Evolutionary conservation across 2,888 invertebrate genomes (phyloP).

Genomic region (Hoplodrina ambigua): DNA sequence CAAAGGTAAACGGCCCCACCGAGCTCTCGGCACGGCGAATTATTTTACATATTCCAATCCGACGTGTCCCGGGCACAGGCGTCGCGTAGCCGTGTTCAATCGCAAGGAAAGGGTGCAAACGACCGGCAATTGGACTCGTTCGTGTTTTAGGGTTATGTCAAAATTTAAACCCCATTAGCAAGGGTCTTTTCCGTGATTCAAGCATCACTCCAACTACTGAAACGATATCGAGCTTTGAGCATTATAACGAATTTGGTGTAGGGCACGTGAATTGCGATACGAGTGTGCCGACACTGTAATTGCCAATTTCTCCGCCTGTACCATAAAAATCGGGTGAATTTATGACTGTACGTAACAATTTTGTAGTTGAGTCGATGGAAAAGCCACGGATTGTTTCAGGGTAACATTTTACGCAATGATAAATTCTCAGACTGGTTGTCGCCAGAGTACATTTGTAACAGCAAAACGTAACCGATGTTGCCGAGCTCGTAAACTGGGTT

Average conservation of each 20-base stretch:
- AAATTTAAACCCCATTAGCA: slow-evolving; percentile 53
- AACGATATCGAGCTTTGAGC: slow-evolving; percentile 40
- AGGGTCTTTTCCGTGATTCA: slow-evolving; percentile 34
- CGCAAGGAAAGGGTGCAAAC: slow-evolving; percentile 62
- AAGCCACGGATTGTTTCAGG: slow-evolving; percentile 36
- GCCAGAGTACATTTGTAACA: slow-evolving; percentile 47
- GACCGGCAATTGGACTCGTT: slow-evolving; percentile 61
- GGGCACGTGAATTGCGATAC: slow-evolving; percentile 21
- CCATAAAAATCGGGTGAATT: slow-evolving; percentile 43
- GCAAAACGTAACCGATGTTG: slow-evolving; percentile 37
- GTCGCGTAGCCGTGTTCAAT: slow-evolving; percentile 62
- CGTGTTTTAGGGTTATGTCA: slow-evolving; percentile 52
- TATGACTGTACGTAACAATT: slow-evolving; percentile 31
- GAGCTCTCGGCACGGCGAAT: slow-evolving; percentile 70
- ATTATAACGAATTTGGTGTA: slow-evolving; percentile 30
- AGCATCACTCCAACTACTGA: slow-evolving; percentile 46
- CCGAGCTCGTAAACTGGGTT: slow-evolving; percentile 53
- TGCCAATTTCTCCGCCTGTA: slow-evolving; percentile 47
- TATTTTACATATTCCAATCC: slow-evolving; percentile 76
- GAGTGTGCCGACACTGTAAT: slow-evolving; percentile 44
- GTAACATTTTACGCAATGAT: slow-evolving; percentile 41
- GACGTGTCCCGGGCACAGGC: slow-evolving; percentile 66
- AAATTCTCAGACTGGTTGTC: slow-evolving; percentile 49
- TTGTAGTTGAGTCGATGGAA: slow-evolving; percentile 38
- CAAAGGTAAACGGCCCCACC: slow-evolving; percentile 75